Conservation (phyloP, 2,113 vertebrate genomes). For the Cyphomyrus plagiostoma region DNA sequence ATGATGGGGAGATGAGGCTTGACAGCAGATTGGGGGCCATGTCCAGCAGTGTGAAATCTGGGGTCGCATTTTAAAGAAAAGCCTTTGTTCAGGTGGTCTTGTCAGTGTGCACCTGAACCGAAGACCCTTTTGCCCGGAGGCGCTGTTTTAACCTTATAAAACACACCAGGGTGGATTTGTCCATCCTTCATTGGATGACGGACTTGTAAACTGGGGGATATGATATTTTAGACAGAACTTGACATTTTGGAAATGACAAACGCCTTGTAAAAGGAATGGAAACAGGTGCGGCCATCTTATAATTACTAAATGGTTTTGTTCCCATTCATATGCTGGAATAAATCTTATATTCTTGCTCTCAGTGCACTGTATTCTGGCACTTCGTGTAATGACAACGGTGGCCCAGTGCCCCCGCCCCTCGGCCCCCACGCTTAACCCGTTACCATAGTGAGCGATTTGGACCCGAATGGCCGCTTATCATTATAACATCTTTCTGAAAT, state of each 20-base stretch:
- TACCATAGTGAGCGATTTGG: background rate
- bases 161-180: background rate
- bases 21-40: background rate
- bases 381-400: background rate
- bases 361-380: background rate
- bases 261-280: conserved; percentile 39
- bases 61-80: background rate
- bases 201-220: conserved; percentile 24
- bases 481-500: background rate
- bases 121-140: conserved; percentile 11
- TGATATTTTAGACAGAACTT: conserved; percentile 25
- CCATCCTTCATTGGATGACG: conserved; percentile 15
- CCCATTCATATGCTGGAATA: conserved; percentile 13
- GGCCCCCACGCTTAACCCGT: background rate
- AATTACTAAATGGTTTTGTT: conserved; percentile 26
- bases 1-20: background rate
- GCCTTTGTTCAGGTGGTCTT: background rate
- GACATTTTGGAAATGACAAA: conserved; percentile 44
- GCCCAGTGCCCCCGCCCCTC: background rate
- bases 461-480: background rate
- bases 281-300: conserved; percentile 25
- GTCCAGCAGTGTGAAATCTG: background rate
- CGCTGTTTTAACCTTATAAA: conserved; percentile 30
- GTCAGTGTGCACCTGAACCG: background rate
- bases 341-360: background rate